Evolutionary conservation across 1,140 invertebrate species (phyloP), one percentile per base, ranked within the genome.

Genomic region (Drosophila sturtevanti): DNA sequence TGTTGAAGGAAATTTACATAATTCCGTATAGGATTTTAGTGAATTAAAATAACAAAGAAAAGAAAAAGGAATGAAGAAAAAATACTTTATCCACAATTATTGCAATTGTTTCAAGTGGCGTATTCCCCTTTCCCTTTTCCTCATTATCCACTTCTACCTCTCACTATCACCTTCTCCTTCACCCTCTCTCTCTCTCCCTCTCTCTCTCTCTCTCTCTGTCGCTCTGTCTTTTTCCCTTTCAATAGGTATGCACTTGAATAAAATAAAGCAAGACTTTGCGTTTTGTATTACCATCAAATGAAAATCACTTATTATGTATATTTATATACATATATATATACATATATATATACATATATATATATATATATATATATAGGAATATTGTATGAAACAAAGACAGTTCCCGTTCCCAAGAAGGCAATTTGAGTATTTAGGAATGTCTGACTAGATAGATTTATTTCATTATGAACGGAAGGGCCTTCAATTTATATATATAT

Each of bases 351-450:
- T 3, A 38, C 1, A 10, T 12, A 41, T n/a, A n/a, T n/a, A n/a
- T n/a, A n/a, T n/a, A n/a, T n/a, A n/a, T n/a, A n/a, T n/a, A n/a
- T n/a, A n/a, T n/a, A n/a, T n/a, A n/a, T n/a, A n/a, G n/a, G n/a
- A n/a, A n/a, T 16, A 44, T n/a, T 4, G 11, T 6, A 38, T 10
- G 22, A 7, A 51, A 37, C 44, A 37, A 67, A 41, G 63, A 66
- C 68, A 75, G 59, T 55, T 34, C 52, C 24, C 58, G 61, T 81
- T 86, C 81, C 37, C 63, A 70, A 71, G 81, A 81, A 86, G 16
- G 61, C 52, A 81, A 85, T 64, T 63, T 68, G 81, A 85, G 81
- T 52, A 66, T 24, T 10, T 35, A 63, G 77, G 81, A 84, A 85
- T 85, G 72, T 62, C 72, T 75, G 72, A 68, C 63, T 62, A 14